Base-by-base conservation (phyloP, 2,888 invertebrate genomes). In the Volucella bombylans region DNA sequence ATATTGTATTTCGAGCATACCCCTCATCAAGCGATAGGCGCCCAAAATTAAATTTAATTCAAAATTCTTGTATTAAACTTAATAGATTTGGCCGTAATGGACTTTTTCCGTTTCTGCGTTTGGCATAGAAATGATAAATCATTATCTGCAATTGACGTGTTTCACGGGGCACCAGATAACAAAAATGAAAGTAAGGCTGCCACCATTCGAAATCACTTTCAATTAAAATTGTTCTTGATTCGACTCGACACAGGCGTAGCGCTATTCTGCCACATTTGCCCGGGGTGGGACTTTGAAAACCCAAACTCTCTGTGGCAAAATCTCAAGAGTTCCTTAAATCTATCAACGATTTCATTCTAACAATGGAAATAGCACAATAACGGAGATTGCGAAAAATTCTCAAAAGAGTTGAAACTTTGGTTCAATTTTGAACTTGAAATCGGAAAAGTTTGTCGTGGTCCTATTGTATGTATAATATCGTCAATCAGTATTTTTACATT, bases 331-430 rank as follows among this genome's bases (percentile, higher is more conserved):
- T 59, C 14, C 61, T 54, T 12, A 38, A 67, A 47, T 61, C 61
- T 18, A 68, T 59, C 45, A 54, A 39, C 3, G 4, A 55, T 47
- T 68, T 31, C 47, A 23, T 11, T 49, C 43, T 31, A 69, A 18
- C 15, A 12, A 43, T 41, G 38, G 18, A 54, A 41, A 45, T 14
- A 4, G 43, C 12, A 55, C 8, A 39, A 31, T 9, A 12, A 31
- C 10, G 9, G n/a, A 0, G 11, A 73, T 31, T 2, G 31, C 31
- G 47, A 9, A 39, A 38, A 52, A 38, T 45, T 11, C 50, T 59
- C 31, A 64, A 72, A 79, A 72, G 78, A 79, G 78, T 72, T 79
- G 41, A 79, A 72, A 64, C 72, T 79, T 65, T 57, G 59, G 67
- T 45, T 79, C 57, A 14, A 59, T 50, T 71, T 52, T 55, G 50